Conservation (phyloP, 2,888 invertebrate genomes). For the Phoenoteleia sp. region DNA sequence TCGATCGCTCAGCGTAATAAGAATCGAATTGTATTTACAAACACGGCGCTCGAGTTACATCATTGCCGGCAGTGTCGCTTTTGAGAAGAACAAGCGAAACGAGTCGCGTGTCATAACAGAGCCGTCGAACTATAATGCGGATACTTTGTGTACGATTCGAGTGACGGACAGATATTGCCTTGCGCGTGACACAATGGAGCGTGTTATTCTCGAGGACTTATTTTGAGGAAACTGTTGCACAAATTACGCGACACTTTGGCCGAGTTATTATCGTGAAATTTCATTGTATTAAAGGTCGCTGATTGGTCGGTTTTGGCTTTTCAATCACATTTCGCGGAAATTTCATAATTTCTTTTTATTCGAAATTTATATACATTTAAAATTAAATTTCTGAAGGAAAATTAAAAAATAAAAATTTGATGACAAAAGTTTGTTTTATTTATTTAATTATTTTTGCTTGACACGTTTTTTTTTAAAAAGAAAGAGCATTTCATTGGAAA, state of each 20-base stretch:
- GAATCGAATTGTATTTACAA: slow-evolving; percentile 48
- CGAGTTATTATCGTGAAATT: too few relatives aligned
- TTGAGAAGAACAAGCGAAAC: slow-evolving; percentile 39
- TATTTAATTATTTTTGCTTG: too few relatives aligned
- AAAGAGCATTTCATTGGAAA: too few relatives aligned
- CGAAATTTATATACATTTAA: too few relatives aligned
- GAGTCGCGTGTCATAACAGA: slow-evolving; percentile 53
- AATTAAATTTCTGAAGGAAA: too few relatives aligned
- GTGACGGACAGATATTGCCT: slow-evolving; percentile 15
- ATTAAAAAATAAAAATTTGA: too few relatives aligned
- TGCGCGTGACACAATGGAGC: slow-evolving; percentile 21
- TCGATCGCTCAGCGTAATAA: slow-evolving; percentile 31
- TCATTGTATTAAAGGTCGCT: too few relatives aligned
- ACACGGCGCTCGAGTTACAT: slow-evolving; percentile 44
- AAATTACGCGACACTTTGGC: neutral
- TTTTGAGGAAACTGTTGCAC: slow-evolving; percentile 30
- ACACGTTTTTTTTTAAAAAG: too few relatives aligned
- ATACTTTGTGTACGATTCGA: slow-evolving; percentile 26
- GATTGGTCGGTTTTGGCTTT: too few relatives aligned
- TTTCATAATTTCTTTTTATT: too few relatives aligned
- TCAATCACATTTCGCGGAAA: too few relatives aligned
- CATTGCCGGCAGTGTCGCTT: slow-evolving; percentile 41
- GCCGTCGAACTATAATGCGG: slow-evolving; percentile 18
- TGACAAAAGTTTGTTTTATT: too few relatives aligned
- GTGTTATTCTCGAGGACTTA: slow-evolving; percentile 17